Evolutionary conservation across 1,140 invertebrate species (phyloP), one percentile per base, ranked within the genome.

Genomic region (Sycophila sp.): DNA sequence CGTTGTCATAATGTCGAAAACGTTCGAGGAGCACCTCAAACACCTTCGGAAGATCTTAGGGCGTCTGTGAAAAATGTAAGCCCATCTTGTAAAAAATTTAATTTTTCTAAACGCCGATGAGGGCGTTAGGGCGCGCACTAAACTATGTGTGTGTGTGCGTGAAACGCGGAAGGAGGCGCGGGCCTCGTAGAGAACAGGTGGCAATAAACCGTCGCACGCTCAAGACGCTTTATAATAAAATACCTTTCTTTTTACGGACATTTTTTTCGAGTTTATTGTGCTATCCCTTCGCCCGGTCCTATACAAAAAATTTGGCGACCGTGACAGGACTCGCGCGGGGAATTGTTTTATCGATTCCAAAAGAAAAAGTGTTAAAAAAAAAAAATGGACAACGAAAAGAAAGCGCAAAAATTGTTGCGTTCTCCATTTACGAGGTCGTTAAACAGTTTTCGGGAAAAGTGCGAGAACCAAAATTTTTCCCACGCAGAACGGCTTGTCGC

Each of bases 401-500:
- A 60, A 42, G n/a, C 38, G 11, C 36, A 15, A 15, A 34, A 4
- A 19, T 6, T 42, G 4, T 38, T 42, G 66, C 64, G 73, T 4
- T 11, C 64, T 4, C 32, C 47, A 13, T 71, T 74, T 11, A 65
- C 59, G 11, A 74, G 55, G 49, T 22, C 19, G 45, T 45, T 65
- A n/a, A 64, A 49, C 5, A 65, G 19, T 58, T 69, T 65, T 24
- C 17, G 3, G 5, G 60, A 69, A 26, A 71, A 74, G 17, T 69
- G 38, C 32, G 11, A 26, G 0, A 45, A 59, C 19, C 58, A 36
- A 2, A 15, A 66, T 15, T 8, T 36, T 28, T 30, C 51, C 8
- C n/a, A 26, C n/a, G 19, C 51, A 7, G 64, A 70, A 73, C 70
- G 77, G 77, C 40, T 78, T 4, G n/a, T 42, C 2, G 49, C 8